Evolutionary conservation across 2,888 invertebrate genomes (phyloP), one percentile per base, ranked within the genome.

Genomic region (Spilosoma lubricipeda): DNA sequence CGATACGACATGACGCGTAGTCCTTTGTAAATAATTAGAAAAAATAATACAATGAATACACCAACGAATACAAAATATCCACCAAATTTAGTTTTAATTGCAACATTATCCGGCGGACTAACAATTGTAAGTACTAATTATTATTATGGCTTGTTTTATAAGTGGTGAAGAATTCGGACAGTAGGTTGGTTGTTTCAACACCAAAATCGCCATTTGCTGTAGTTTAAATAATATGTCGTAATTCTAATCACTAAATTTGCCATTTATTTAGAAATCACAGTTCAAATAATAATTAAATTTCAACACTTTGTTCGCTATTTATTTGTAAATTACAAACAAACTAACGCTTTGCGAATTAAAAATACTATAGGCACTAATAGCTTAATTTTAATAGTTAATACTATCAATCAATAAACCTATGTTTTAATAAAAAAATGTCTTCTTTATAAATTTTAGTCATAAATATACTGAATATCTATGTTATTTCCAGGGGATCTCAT

Each of bases 41-140:
- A 80, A 75, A 75, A 80, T 69, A 70, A 70, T 67, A 82, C 79
- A 77, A 89, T 91, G 88, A 82, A 85, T 81, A 83, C 73, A 76
- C 72, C 70, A 3, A 77, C 74, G 67, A 73, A 76, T 67, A 71
- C 52, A 7, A 81, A 30, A 30, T 71, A 71, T 71, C 86, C 90
- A 3, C 74, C 87, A 11, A 86, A 88, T 30, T 80, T 93, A 15
- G 81, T 87, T 13, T 76, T 92, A 33, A 87, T 87, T 8, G 88
- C 90, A 1, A 56, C 76, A 4, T 77, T 93, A 48, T 88, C 93
- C 2, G 85, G 88, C 8, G 87, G 89, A 23, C 75, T 93, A 8
- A 90, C 92, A 27, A 83, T 90, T 77, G 93, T 93, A 89, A 93
- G 93, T 91, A 80, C 63, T 66, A 64, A 39, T 70, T 39, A 48